Percentiles rank a stretch among this genome's conserved stretches.
These are phyloP conservation scores for Kryptolebias ocellatus DNA, from an alignment of 2,797 vertebrate species.

Conservation along the genomic window DNA sequence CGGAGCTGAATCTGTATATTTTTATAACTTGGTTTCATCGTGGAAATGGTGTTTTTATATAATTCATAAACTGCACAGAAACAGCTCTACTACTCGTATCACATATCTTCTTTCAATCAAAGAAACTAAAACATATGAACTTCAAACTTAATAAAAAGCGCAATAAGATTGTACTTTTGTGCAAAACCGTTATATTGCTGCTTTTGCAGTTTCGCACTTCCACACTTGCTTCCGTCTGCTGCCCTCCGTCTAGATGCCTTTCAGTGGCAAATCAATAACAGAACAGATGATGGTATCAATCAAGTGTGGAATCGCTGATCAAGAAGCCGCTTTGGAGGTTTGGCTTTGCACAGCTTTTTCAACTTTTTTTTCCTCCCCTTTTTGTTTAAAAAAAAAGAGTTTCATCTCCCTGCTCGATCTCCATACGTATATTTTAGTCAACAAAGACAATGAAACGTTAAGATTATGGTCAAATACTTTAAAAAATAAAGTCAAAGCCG, in stretches of 20 bases:
- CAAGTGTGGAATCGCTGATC: no score
- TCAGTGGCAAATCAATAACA: no score
- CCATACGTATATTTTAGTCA: no score
- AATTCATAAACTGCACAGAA: constrained; percentile 52
- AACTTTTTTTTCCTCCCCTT: no score
- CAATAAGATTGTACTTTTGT: constrained; percentile 4
- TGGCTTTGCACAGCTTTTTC: no score
- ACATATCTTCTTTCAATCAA: constrained; percentile 22
- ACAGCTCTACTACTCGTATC: constrained; percentile 30
- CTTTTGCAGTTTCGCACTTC: neutral
- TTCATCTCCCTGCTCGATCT: no score
- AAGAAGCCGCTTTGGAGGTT: no score
- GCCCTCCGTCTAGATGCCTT: neutral
- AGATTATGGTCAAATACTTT: no score
- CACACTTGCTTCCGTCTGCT: neutral
- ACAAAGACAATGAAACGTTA: no score
- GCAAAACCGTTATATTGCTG: neutral
- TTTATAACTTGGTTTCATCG: constrained; percentile 43
- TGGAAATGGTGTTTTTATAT: constrained; percentile 56
- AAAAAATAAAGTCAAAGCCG: no score
- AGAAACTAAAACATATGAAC: constrained; percentile 13
- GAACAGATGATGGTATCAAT: no score
- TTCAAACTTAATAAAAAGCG: constrained; percentile 17
- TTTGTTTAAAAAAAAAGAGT: no score
- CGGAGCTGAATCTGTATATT: constrained; percentile 62